Conservation (phyloP, 1,140 invertebrate genomes). For the Drosophila ohnishii region DNA sequence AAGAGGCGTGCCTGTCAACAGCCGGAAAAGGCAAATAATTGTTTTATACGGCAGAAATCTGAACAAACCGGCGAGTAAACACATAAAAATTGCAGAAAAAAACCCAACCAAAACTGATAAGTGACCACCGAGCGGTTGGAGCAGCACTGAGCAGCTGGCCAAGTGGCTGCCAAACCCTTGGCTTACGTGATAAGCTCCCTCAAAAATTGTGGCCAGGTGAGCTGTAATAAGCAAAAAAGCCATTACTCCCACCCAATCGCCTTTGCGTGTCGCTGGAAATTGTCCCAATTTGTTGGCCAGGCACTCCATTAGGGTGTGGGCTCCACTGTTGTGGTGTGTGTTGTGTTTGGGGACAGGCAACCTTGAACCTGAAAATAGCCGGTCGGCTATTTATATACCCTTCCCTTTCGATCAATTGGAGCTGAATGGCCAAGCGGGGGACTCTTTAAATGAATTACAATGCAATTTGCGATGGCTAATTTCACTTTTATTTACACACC, state of each 20-base stretch:
- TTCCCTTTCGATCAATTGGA: slow-evolving; percentile 25
- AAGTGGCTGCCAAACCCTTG: slow-evolving; percentile 22
- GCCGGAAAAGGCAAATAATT: slow-evolving; percentile 1
- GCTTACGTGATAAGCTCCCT: slow-evolving; percentile 26
- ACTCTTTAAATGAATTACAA: slow-evolving; percentile 61
- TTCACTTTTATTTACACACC: slow-evolving; percentile 69
- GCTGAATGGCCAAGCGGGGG: not conserved
- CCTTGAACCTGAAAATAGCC: slow-evolving; percentile 53
- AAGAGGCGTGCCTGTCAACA: not conserved
- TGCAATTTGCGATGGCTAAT: slow-evolving; percentile 60
- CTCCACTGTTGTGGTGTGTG: not conserved
- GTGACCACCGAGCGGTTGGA: slow-evolving; percentile 13
- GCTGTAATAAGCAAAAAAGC: slow-evolving; percentile 19
- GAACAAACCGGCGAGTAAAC: slow-evolving; percentile 16
- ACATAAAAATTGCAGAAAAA: slow-evolving; percentile 6
- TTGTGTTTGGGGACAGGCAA: slow-evolving; percentile 9
- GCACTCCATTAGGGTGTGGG: slow-evolving; percentile 9
- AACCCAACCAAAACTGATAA: slow-evolving; percentile 46
- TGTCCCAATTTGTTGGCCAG: slow-evolving; percentile 41
- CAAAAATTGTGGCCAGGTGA: slow-evolving; percentile 29
- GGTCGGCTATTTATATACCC: slow-evolving; percentile 20
- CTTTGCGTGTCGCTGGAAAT: slow-evolving; percentile 31
- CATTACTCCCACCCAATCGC: slow-evolving; percentile 18
- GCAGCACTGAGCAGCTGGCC: slow-evolving; percentile 11
- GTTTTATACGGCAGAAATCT: not conserved